Percentiles rank a stretch among this genome's conserved stretches.
Evolutionary conservation across 2,888 invertebrate genomes (phyloP).

Genomic region (Dorcus parallelipipedus): DNA sequence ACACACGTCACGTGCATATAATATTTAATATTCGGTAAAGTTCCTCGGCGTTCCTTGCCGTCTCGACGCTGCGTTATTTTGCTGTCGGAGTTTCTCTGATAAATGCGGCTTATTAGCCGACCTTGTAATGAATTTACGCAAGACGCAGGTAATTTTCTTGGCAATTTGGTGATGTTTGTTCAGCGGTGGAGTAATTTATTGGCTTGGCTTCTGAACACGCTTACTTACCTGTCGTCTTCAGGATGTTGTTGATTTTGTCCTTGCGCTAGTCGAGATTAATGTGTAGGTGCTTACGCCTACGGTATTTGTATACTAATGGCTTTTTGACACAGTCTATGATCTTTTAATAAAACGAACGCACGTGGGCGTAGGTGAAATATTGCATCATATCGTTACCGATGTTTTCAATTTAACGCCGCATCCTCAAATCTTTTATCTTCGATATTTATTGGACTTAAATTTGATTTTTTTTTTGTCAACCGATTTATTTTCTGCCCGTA

Average conservation of each 20-base stretch:
- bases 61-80: neutral
- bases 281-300: slow-evolving; percentile 29
- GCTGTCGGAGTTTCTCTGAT: slow-evolving; percentile 25
- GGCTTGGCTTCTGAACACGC: slow-evolving; percentile 30
- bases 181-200: slow-evolving; percentile 40
- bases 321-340: slow-evolving; percentile 24
- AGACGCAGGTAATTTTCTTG: slow-evolving; percentile 47
- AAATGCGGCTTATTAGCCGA: slow-evolving; percentile 45
- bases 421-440: too few species aligned
- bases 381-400: neutral
- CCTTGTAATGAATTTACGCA: slow-evolving; percentile 43
- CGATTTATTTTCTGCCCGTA: too few species aligned
- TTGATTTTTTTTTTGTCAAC: too few species aligned
- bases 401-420: too few species aligned
- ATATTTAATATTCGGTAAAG: too few species aligned
- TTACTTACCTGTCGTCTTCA: slow-evolving; percentile 30
- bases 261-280: slow-evolving; percentile 21
- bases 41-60: neutral
- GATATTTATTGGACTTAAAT: too few species aligned
- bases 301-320: slow-evolving; percentile 28
- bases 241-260: slow-evolving; percentile 25
- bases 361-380: slow-evolving; percentile 13
- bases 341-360: slow-evolving; percentile 22
- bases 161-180: slow-evolving; percentile 48
- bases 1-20: too few species aligned